Percentiles rank a stretch among this genome's conserved stretches.
These are phyloP conservation scores for Solea solea DNA, from an alignment of 2,113 vertebrate genomes.

Conservation along the genomic window DNA sequence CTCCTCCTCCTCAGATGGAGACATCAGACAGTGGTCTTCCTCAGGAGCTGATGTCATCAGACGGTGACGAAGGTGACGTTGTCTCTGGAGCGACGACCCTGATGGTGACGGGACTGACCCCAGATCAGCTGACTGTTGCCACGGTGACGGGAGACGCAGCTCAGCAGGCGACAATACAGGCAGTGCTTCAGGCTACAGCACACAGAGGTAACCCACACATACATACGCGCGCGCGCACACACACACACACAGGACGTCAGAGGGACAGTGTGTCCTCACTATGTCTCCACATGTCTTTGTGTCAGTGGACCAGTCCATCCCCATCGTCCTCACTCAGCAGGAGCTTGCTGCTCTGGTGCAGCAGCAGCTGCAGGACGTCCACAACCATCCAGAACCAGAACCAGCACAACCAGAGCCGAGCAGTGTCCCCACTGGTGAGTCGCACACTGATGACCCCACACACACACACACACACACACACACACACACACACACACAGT, in stretches of 20 bases:
- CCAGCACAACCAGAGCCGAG: conserved; percentile 26
- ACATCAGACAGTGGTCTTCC: conserved; percentile 71
- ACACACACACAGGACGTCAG: neutral
- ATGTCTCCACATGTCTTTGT: no score
- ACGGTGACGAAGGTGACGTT: conserved; percentile 66
- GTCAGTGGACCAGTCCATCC: conserved; percentile 77
- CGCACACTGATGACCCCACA: neutral
- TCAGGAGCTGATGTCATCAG: conserved; percentile 87
- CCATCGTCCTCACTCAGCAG: conserved; percentile 86
- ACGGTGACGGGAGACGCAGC: conserved; percentile 79
- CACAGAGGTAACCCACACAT: conserved; percentile 71
- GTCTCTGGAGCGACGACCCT: conserved; percentile 73
- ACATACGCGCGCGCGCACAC: neutral
- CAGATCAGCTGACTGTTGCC: conserved; percentile 78
- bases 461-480: no score
- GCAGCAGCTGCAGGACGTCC: conserved; percentile 82
- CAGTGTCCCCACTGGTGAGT: conserved; percentile 53
- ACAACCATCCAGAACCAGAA: conserved; percentile 12
- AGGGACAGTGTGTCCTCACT: no score
- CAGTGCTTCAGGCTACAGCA: conserved; percentile 85
- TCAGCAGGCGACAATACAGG: conserved; percentile 84
- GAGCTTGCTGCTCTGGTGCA: conserved; percentile 86
- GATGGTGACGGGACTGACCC: conserved; percentile 86
- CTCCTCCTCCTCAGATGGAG: conserved; percentile 51
- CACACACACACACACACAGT: neutral